Evolutionary conservation across 2,888 invertebrate species (phyloP), one percentile per base, ranked within the genome.

Genomic region (Erynnis tages): DNA sequence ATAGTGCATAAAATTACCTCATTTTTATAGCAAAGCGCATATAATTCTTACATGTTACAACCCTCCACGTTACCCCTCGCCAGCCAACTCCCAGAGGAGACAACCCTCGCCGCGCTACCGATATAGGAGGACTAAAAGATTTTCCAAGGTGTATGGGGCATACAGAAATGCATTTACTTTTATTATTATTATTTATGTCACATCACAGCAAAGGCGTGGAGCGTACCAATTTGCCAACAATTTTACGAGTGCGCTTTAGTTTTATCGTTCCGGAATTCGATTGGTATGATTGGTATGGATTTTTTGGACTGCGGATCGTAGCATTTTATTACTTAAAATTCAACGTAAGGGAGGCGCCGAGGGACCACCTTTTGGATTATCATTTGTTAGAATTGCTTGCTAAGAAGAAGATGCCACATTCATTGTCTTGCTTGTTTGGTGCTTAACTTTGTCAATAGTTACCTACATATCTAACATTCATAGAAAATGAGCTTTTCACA

Each of bases 1-100:
- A 77, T 76, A 84, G 83, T 84, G 86, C 84, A 85, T 84, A 84
- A 79, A 76, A 84, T 82, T 82, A 79, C 77, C 79, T 80, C 79
- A 79, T 82, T 82, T 83, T 83, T 81, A 80, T 77, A 76, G 69
- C 67, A 69, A 62, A 61, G 64, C 67, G 68, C 69, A 73, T 75
- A 74, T 79, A 78, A 81, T 73, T 76, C 70, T 75, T 76, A 66
- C 73, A 73, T 69, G 67, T 68, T 66, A 64, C 58, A 61, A 60
- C 63, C 61, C 64, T 60, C 61, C 58, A 57, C 54, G 60, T 59
- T 66, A 59, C 65, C 69, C 70, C 65, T 66, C 61, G 63, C 60
- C 49, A 57, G 59, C 61, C 62, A 50, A 66, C 62, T 80, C 84
- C 85, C 75, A 3, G 48, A 72, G 82, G 82, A 71, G 41, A 43